Percentiles rank a stretch among this genome's conserved stretches.
Conservation (phyloP, 2,797 vertebrate genomes). For the Triplophysa bombifrons region DNA sequence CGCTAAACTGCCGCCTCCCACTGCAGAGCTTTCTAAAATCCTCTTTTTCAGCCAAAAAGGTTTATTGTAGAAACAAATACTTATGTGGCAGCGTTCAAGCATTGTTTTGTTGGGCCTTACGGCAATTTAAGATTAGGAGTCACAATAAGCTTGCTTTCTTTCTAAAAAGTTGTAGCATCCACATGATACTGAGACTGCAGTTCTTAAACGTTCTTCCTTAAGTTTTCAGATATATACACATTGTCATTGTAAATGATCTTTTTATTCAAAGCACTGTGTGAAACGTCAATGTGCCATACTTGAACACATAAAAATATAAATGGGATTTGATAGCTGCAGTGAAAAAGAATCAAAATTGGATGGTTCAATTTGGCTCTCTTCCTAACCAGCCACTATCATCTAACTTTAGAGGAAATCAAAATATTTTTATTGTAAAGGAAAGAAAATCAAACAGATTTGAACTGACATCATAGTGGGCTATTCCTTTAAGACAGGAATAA, state of each 20-base stretch:
- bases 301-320: not conserved
- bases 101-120: not conserved
- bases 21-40: not conserved
- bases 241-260: slow-evolving; percentile 4
- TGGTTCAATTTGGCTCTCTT: not conserved
- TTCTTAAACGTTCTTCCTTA: not conserved
- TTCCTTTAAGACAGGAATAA: not conserved
- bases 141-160: not conserved
- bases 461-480: not conserved
- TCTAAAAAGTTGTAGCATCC: not conserved
- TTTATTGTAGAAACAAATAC: not conserved
- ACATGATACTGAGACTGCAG: not conserved
- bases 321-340: not conserved
- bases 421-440: no score
- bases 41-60: not conserved
- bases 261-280: slow-evolving; percentile 57
- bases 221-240: not conserved
- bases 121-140: not conserved
- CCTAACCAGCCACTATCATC: not conserved
- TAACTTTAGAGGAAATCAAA: no score
- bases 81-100: not conserved
- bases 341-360: not conserved
- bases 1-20: not conserved
- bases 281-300: slow-evolving; percentile 57
- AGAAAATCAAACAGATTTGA: no score